A percentile compares a stretch with the other conserved stretches of the same genome.
Evolutionary conservation across 2,797 vertebrate species (phyloP).

Genomic region (Smutsia temminckii): DNA sequence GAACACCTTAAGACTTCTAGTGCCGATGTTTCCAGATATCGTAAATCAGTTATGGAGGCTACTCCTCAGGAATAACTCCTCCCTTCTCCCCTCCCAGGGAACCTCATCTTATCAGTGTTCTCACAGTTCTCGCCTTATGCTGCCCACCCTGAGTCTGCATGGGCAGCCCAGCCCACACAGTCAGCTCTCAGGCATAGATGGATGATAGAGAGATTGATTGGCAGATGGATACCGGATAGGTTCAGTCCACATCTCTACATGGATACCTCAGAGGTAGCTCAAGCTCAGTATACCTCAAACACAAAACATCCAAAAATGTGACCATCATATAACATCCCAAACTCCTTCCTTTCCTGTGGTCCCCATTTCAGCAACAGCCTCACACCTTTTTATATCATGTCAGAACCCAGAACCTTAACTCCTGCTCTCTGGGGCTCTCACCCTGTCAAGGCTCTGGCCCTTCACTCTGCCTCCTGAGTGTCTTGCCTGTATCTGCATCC

Average conservation of each 20-base stretch:
- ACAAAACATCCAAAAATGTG: too few species aligned
- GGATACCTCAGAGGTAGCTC: background rate
- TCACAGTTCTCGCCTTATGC: background rate
- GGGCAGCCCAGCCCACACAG: background rate
- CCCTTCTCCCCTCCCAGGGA: background rate
- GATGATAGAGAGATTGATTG: too few species aligned
- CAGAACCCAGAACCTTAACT: background rate
- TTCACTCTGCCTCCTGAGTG: background rate
- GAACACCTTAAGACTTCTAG: background rate
- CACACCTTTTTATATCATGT: background rate
- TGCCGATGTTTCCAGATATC: background rate
- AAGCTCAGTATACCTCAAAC: background rate
- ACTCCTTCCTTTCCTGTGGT: background rate
- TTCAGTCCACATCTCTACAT: background rate
- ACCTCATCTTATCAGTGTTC: background rate
- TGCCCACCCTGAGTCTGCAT: background rate
- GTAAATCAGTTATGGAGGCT: background rate
- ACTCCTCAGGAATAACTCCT: background rate
- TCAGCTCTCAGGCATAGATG: background rate
- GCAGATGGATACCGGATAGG: background rate
- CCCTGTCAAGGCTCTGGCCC: too few species aligned
- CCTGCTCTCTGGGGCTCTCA: background rate
- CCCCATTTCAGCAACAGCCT: background rate
- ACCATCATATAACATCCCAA: background rate
- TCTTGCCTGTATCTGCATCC: background rate